Percentiles rank a stretch among this genome's conserved stretches.
Conservation (phyloP, 2,113 vertebrate genomes). For the Platycercus adscitus region DNA sequence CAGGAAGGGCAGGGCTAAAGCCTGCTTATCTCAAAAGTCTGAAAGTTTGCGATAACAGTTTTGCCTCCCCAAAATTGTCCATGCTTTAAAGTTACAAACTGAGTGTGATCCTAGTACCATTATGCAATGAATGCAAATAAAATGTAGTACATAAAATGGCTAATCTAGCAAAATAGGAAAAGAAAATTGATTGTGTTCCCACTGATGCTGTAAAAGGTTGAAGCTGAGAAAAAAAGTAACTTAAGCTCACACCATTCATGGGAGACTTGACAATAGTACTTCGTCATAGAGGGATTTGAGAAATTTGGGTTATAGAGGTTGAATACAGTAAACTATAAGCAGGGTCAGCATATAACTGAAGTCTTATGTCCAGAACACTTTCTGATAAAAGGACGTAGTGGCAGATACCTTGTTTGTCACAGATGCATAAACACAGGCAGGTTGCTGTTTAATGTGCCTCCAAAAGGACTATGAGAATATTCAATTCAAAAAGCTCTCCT, state of each 20-base stretch:
- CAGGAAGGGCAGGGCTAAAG: conserved; percentile 57
- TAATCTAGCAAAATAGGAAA: not conserved
- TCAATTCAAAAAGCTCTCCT: not conserved
- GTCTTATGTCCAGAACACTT: not conserved
- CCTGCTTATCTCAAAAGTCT: conserved; percentile 48
- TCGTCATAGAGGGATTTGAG: not conserved
- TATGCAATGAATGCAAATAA: not conserved
- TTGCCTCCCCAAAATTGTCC: not conserved
- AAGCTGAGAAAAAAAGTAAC: not conserved
- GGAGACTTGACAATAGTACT: not conserved
- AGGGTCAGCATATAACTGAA: not conserved
- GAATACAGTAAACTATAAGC: not conserved
- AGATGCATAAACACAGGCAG: not conserved
- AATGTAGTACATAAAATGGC: not conserved
- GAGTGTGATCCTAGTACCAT: not conserved
- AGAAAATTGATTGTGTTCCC: not conserved
- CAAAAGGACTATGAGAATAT: not conserved
- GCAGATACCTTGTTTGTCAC: not conserved
- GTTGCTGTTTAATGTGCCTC: not conserved
- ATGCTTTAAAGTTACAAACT: not conserved
- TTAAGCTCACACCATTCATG: not conserved
- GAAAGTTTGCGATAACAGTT: conserved; percentile 26
- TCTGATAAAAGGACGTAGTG: rapidly evolving
- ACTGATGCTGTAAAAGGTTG: not conserved
- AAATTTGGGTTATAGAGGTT: not conserved